Evolutionary conservation across 2,797 vertebrate genomes (phyloP), one percentile per base, ranked within the genome.

Genomic region (Lutjanus campechanus): DNA sequence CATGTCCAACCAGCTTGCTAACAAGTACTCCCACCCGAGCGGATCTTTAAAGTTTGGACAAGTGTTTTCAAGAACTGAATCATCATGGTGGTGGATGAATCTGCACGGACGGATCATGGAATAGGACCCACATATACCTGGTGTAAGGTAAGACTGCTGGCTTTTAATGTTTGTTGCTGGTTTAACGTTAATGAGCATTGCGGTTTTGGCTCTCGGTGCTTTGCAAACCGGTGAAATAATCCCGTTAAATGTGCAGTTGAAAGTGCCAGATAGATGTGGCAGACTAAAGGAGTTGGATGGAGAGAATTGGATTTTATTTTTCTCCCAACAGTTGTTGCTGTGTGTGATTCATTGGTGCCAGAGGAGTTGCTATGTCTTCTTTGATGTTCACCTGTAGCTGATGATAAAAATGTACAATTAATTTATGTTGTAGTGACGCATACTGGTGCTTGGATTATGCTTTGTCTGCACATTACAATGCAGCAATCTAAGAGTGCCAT

Each of bases 121-220:
- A 49, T 4, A 49, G 0, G 29, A 36, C 3, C 29, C 29, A 4
- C 29, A 36, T 5, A 36, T 5, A 36, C 29, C 29, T 5, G 15
- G 6, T 47, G 4, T 13, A 49, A 67, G 79, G 61, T 80, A 77
- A 7, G 69, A 55, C 40, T 0, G 16, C 17, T 74, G 9, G 10
- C 0, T 2, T 20, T 69, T 47, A 12, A 22, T 49, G 16, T 61
- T n/a, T 44, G 6, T 44, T n/a, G 16, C 50, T 41, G 36, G 54
- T 73, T 69, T 65, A 9, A 53, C 29, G 29, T 25, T 25, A 25
- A 25, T 20, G 50, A 61, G 55, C 54, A 29, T 17, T 50, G 29
- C 0, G 4, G 20, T 22, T 70, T 29, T 56, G 25, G 8, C 15
- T 16, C 11, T 16, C 1, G 13, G 22, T 60, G 11, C 10, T 69